These are phyloP conservation scores for Epirrhoe alternata DNA, from an alignment of 2,888 invertebrate species.

Conservation along the genomic window DNA sequence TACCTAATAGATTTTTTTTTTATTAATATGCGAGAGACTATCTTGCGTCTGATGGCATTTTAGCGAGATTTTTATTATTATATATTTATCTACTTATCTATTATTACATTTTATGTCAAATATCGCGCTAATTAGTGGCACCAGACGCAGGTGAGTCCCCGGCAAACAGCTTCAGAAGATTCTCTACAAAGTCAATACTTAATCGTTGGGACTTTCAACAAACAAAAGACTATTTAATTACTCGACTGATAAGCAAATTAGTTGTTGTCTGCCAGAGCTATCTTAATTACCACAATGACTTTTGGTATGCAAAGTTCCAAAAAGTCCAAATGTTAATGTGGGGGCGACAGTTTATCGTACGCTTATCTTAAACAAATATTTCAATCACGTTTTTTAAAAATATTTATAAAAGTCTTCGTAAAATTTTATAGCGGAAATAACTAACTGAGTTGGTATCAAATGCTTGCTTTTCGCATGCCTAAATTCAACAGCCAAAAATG, in stretches of 20 bases:
- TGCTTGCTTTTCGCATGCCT: slow-evolving; percentile 5
- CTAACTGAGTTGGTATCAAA: slow-evolving; percentile 5
- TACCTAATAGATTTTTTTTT: too few species aligned
- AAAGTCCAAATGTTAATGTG: slow-evolving; percentile 30
- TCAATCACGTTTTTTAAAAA: slow-evolving; percentile 28
- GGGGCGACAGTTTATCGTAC: slow-evolving; percentile 30
- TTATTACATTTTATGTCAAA: too few species aligned
- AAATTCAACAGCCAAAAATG: slow-evolving; percentile 19
- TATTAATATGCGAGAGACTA: too few species aligned
- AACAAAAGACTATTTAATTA: slow-evolving; percentile 37
- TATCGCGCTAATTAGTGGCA: too few species aligned
- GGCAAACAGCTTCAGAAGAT: neutral
- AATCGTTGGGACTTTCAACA: slow-evolving; percentile 7
- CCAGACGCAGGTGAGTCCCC: too few species aligned
- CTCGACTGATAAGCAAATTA: slow-evolving; percentile 33
- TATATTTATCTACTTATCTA: too few species aligned
- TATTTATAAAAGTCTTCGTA: slow-evolving; percentile 21
- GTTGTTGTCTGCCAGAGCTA: slow-evolving; percentile 33
- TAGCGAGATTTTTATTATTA: too few species aligned
- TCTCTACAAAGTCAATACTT: neutral
- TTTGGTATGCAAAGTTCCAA: slow-evolving; percentile 33
- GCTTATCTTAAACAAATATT: slow-evolving; percentile 33
- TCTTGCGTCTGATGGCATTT: too few species aligned
- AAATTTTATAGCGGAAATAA: slow-evolving; percentile 37
- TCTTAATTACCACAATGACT: slow-evolving; percentile 43